phyloP scores from a whole-genome alignment of 35 echinoderm and acorn worm species.

The Acanthaster planci region DNA sequence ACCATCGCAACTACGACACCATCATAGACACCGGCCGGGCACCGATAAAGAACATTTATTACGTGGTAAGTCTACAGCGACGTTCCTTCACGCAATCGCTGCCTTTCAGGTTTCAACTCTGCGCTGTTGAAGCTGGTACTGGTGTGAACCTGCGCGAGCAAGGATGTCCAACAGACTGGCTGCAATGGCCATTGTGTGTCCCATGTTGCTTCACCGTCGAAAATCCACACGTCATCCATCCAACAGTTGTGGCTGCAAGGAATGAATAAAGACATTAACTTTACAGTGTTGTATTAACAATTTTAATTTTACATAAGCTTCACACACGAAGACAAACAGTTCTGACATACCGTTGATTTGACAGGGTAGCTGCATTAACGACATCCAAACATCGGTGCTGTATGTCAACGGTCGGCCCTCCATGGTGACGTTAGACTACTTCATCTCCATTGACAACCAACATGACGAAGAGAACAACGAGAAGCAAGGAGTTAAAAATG shows the following conservation, averaged over 20 bases:
- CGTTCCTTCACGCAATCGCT: too few species aligned
- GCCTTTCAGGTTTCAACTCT: neutral
- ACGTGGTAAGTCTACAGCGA: conserved; percentile 33
- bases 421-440: conserved; percentile 97
- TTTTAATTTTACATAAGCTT: too few species aligned
- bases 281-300: too few species aligned
- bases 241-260: too few species aligned
- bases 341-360: neutral
- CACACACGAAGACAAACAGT: too few species aligned
- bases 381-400: conserved; percentile 89
- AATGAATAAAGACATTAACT: too few species aligned
- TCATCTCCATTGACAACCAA: conserved; percentile 62
- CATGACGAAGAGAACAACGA: conserved; percentile 53
- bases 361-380: conserved; percentile 94
- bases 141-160: neutral
- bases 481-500: neutral
- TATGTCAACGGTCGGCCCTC: conserved; percentile 91
- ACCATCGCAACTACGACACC: conserved; percentile 66
- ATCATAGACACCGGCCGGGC: conserved; percentile 49
- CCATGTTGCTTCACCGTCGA: too few species aligned
- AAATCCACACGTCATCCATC: too few species aligned
- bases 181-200: too few species aligned
- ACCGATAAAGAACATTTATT: conserved; percentile 63
- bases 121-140: too few species aligned
- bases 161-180: neutral